These are phyloP conservation scores for Cyanoliseus patagonus DNA, from an alignment of 2,113 vertebrate species.

Conservation along the genomic window DNA sequence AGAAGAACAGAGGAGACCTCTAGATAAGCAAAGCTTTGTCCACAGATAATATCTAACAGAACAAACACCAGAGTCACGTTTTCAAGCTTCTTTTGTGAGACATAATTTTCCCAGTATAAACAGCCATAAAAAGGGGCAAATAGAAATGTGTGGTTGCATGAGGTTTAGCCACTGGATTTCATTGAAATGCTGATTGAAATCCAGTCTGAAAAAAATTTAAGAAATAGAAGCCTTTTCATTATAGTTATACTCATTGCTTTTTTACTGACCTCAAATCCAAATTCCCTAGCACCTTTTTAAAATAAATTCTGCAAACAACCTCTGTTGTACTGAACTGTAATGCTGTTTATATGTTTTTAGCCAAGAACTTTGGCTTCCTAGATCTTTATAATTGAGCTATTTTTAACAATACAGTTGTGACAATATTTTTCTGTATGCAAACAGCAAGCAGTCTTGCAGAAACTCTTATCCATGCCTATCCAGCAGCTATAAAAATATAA, in stretches of 20 bases:
- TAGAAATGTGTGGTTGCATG: slow-evolving; percentile 18
- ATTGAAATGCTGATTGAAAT: slow-evolving; percentile 41
- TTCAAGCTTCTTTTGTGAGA: slow-evolving; percentile 29
- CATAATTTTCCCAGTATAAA: slow-evolving; percentile 60
- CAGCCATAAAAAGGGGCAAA: slow-evolving; percentile 53
- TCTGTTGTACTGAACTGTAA: background rate
- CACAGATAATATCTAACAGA: slow-evolving; percentile 63
- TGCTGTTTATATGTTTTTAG: background rate
- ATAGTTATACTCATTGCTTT: background rate
- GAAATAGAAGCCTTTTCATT: background rate
- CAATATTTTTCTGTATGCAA: background rate
- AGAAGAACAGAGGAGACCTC: slow-evolving; percentile 54
- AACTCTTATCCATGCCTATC: background rate
- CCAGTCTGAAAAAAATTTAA: background rate
- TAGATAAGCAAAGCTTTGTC: slow-evolving; percentile 71
- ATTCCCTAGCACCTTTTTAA: background rate
- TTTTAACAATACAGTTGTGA: background rate
- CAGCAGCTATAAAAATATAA: background rate
- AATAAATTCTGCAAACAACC: background rate
- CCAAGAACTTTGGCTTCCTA: background rate
- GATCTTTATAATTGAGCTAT: slow-evolving; percentile 5
- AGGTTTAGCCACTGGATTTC: slow-evolving; percentile 19
- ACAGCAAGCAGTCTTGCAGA: background rate
- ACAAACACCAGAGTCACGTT: slow-evolving; percentile 55
- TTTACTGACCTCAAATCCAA: background rate